Conservation (phyloP, 2,113 vertebrate genomes). For the Leptobrachium ailaonicum region DNA sequence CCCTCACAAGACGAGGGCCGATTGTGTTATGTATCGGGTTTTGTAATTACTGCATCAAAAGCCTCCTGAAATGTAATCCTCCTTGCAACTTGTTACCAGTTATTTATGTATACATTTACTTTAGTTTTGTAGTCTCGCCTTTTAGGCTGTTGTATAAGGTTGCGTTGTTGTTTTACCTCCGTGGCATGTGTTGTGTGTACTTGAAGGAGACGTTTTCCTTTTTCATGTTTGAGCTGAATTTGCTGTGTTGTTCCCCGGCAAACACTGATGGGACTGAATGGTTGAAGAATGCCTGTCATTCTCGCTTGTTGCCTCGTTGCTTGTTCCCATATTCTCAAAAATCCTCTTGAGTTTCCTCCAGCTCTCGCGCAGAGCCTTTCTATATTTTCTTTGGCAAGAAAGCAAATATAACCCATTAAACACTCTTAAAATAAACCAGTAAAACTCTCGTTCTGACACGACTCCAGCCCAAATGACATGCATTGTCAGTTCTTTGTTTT, state of each 20-base stretch:
- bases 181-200: neutral
- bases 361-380: slow-evolving; percentile 54
- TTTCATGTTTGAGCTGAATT: slow-evolving; percentile 19
- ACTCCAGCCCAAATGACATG: too few relatives aligned
- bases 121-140: too few relatives aligned
- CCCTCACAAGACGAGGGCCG: too few relatives aligned
- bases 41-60: too few relatives aligned
- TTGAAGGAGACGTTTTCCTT: neutral
- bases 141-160: too few relatives aligned
- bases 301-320: slow-evolving; percentile 33
- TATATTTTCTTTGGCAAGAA: slow-evolving; percentile 58
- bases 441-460: too few relatives aligned
- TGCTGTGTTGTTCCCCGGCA: slow-evolving; percentile 35
- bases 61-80: too few relatives aligned
- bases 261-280: slow-evolving; percentile 22
- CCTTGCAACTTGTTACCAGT: too few relatives aligned
- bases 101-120: too few relatives aligned
- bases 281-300: slow-evolving; percentile 23
- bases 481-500: too few relatives aligned
- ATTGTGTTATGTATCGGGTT: too few relatives aligned
- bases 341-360: slow-evolving; percentile 53
- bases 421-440: too few relatives aligned
- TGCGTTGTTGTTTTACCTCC: neutral
- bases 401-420: neutral
- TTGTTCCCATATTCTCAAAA: slow-evolving; percentile 41